These are phyloP conservation scores for Plectropomus leopardus DNA, from an alignment of 2,113 vertebrate species.

Conservation along the genomic window DNA sequence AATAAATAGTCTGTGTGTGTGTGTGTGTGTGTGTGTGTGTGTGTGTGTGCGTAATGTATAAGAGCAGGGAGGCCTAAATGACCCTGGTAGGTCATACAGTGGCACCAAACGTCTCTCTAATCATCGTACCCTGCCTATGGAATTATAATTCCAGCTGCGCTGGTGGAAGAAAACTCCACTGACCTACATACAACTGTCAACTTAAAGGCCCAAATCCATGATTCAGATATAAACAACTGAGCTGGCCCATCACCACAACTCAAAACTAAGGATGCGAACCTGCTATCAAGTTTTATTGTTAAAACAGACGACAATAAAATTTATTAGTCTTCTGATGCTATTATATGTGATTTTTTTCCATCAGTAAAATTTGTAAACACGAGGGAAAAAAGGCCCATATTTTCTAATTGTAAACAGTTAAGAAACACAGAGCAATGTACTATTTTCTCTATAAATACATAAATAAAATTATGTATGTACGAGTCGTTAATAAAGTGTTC, in stretches of 20 bases:
- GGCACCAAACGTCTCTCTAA: slow-evolving; percentile 33
- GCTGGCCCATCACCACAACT: not conserved
- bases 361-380: not conserved
- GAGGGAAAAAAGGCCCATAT: not conserved
- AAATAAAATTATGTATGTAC: not conserved
- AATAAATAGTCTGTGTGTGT: not conserved
- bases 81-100: slow-evolving; percentile 13
- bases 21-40: not conserved
- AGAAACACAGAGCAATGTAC: not conserved
- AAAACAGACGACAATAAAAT: not conserved
- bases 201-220: slow-evolving; percentile 16
- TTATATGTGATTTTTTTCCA: not conserved
- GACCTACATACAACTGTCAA: slow-evolving; percentile 67
- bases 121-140: slow-evolving; percentile 9
- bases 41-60: not conserved
- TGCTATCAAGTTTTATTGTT: not conserved
- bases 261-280: slow-evolving; percentile 1
- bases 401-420: not conserved
- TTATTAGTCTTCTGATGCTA: not conserved
- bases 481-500: too few relatives aligned
- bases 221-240: slow-evolving; percentile 28
- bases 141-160: slow-evolving; percentile 61
- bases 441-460: not conserved
- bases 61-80: not conserved
- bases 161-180: slow-evolving; percentile 54